Evolutionary conservation across 2,888 invertebrate genomes (phyloP).

Genomic region (Hetaerina titia): DNA sequence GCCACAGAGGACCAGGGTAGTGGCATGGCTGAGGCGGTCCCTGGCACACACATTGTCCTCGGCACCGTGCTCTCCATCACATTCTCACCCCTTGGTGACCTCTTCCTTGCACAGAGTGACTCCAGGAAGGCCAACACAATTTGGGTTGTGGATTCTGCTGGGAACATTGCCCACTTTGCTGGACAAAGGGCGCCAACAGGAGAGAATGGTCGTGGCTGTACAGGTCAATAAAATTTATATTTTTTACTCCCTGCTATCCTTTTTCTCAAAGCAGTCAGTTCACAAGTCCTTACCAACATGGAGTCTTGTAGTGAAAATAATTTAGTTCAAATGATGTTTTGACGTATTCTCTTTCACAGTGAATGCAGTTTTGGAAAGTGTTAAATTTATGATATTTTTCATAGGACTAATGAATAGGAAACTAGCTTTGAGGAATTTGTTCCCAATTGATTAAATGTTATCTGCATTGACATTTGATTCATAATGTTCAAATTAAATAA

Average conservation of each 20-base stretch:
- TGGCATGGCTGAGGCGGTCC: conserved; percentile 51
- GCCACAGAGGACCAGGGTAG: conserved; percentile 28
- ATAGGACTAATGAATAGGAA: too few relatives aligned
- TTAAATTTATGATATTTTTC: too few relatives aligned
- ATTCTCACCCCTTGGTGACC: conserved; percentile 93
- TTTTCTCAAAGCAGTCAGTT: conserved; percentile 71
- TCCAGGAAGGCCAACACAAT: conserved; percentile 90
- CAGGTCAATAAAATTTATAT: conserved; percentile 73
- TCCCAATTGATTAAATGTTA: too few relatives aligned
- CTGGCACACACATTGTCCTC: conserved; percentile 82
- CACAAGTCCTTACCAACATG: too few relatives aligned
- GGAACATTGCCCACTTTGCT: conserved; percentile 94
- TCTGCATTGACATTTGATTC: too few relatives aligned
- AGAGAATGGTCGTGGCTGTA: conserved; percentile 70
- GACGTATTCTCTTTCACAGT: too few relatives aligned
- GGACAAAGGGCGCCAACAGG: conserved; percentile 78
- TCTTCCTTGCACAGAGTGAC: conserved; percentile 96
- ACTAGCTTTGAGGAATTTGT: too few relatives aligned
- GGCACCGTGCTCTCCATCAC: conserved; percentile 94
- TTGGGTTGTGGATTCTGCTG: conserved; percentile 92
- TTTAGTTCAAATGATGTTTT: neutral
- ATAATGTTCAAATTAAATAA: too few relatives aligned
- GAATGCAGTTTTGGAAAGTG: too few relatives aligned
- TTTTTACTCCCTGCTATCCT: conserved; percentile 74
- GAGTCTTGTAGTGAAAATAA: neutral